Evolutionary conservation across 2,888 invertebrate species (phyloP).

Genomic region (Drosophila phalerata): DNA sequence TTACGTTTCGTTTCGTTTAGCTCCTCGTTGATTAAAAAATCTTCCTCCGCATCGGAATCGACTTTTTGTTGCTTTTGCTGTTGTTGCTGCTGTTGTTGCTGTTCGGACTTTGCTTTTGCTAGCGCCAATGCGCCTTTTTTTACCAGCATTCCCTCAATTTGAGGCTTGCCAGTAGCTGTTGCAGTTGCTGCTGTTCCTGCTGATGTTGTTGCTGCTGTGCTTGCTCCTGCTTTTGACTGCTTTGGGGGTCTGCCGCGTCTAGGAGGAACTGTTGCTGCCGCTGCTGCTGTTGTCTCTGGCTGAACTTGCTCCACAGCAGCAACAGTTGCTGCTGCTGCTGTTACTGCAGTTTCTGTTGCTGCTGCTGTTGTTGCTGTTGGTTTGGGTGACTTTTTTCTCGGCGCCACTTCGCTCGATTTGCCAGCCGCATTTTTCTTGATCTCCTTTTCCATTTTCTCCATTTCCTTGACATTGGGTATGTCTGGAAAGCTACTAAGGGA

Average conservation of each 20-base stretch:
- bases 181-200: constrained; percentile 54
- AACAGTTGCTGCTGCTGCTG: constrained; percentile 32
- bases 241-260: constrained; percentile 46
- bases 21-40: constrained; percentile 83
- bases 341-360: constrained; percentile 50
- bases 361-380: constrained; percentile 25
- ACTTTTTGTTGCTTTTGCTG: constrained; percentile 54
- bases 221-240: constrained; percentile 22
- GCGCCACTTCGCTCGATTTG: constrained; percentile 21
- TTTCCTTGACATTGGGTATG: constrained; percentile 88
- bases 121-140: constrained; percentile 82
- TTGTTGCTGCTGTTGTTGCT: constrained; percentile 54
- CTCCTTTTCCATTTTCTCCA: constrained; percentile 87
- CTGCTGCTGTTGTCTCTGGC: constrained; percentile 20
- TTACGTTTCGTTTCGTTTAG: constrained; percentile 83
- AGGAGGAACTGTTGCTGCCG: constrained; percentile 11
- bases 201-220: constrained; percentile 43
- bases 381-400: constrained; percentile 42
- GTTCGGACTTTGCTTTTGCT: constrained; percentile 74
- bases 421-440: constrained; percentile 85
- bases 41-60: constrained; percentile 82
- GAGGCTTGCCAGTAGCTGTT: constrained; percentile 64
- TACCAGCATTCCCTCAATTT: constrained; percentile 83
- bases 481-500: constrained; percentile 90
- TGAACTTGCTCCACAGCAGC: constrained; percentile 32